Percentiles rank a stretch among this genome's conserved stretches.
Conservation (phyloP, 2,888 invertebrate species). For the Spodoptera picta region DNA sequence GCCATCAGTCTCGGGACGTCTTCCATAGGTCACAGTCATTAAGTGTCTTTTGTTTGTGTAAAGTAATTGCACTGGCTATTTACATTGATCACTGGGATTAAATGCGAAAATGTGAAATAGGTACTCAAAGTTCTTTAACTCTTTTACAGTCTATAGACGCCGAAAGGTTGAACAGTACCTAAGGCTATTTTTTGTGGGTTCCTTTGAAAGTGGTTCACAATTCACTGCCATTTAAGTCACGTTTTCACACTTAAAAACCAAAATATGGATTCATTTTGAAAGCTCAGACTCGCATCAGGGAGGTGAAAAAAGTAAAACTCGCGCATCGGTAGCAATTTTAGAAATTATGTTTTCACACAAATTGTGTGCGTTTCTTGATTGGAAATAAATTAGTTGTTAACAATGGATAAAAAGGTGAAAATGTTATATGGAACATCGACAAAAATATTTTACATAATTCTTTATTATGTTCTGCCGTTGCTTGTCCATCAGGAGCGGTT, state of each 20-base stretch:
- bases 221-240: conserved; percentile 11
- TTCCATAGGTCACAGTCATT: conserved; percentile 76
- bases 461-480: conserved; percentile 70
- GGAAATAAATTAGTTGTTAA: conserved; percentile 73
- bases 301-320: conserved; percentile 49
- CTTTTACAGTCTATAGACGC: neutral
- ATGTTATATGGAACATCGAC: conserved; percentile 67
- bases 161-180: neutral
- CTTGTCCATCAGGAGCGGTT: conserved; percentile 83
- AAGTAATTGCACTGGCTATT: conserved; percentile 42
- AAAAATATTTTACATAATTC: conserved; percentile 70
- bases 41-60: conserved; percentile 63
- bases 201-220: conserved; percentile 7
- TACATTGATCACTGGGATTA: conserved; percentile 25
- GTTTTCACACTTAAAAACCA: conserved; percentile 28
- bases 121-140: conserved; percentile 14
- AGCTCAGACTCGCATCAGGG: conserved; percentile 21
- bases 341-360: conserved; percentile 61
- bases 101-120: conserved; percentile 10
- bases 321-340: conserved; percentile 60
- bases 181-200: neutral
- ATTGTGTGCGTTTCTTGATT: conserved; percentile 66
- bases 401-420: conserved; percentile 80
- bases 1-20: conserved; percentile 79
- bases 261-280: conserved; percentile 27